Conservation (phyloP, 1,140 invertebrate genomes). For the Panonychus citri region DNA sequence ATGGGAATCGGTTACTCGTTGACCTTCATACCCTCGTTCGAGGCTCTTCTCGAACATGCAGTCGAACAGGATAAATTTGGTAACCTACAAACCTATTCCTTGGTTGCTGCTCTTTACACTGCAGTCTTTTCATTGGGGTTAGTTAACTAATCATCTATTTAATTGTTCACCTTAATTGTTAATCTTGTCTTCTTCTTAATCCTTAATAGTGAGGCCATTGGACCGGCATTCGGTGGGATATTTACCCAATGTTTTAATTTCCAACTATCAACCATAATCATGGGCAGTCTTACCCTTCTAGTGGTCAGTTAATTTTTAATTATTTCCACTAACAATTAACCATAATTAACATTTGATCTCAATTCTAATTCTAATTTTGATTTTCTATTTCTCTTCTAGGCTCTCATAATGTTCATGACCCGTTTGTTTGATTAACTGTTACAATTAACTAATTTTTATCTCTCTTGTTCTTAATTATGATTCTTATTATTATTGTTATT, state of each 20-base stretch:
- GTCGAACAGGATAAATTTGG: constrained; percentile 35
- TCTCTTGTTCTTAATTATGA: too few species aligned
- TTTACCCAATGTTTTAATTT: constrained; percentile 39
- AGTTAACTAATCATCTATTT: not conserved
- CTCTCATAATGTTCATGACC: too few species aligned
- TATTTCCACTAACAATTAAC: too few species aligned
- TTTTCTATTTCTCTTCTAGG: too few species aligned
- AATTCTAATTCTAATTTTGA: too few species aligned
- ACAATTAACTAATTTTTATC: too few species aligned
- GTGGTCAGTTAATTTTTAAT: constrained; percentile 22
- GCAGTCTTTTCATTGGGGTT: constrained; percentile 43
- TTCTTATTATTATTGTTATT: too few species aligned
- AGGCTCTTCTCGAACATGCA: not conserved
- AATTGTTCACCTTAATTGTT: too few species aligned
- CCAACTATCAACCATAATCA: constrained; percentile 37
- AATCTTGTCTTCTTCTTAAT: not conserved
- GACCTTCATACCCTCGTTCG: constrained; percentile 32
- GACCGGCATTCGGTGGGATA: constrained; percentile 38
- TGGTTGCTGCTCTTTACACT: constrained; percentile 46
- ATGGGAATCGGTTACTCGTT: constrained; percentile 42
- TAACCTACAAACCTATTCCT: constrained; percentile 38
- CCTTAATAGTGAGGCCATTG: constrained; percentile 35
- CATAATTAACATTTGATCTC: too few species aligned
- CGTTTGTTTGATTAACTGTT: too few species aligned
- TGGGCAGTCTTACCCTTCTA: constrained; percentile 33